Evolutionary conservation across 2,888 invertebrate species (phyloP), one percentile per base, ranked within the genome.

Genomic region (Papilio protenor): DNA sequence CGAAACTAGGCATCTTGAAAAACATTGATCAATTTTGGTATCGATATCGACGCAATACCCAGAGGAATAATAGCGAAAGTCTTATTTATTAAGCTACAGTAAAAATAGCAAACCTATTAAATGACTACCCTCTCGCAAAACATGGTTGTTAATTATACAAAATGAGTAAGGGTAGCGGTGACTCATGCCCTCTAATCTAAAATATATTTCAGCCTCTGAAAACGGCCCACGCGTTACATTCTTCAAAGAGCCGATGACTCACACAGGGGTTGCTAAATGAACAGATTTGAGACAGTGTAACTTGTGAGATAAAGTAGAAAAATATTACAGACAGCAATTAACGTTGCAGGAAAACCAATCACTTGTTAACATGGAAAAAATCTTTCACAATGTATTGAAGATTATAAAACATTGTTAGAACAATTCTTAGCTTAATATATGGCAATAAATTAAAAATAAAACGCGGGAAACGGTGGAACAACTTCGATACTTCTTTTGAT

Each of bases 241-340:
- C 72, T 72, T 80, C 81, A 77, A 81, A 81, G 84, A 79, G 84
- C 85, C 82, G 81, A 69, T 87, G 88, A 89, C 81, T 88, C 89
- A 89, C 79, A n/a, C 77, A 66, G 49, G 47, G 16, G 71, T 61
- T 33, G 40, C 33, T 71, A 64, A 73, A 49, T 76, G 47, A 76
- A 14, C 10, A 23, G 16, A 49, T 40, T 52, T 21, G 40, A 40
- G 40, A 40, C 8, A 40, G 0, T 33, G 33, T 40, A 40, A 71
- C 14, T 49, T 52, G 52, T 12, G 66, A 45, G n/a, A 66, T 66
- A 40, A 21, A 66, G 12, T 45, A 66, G 12, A 11, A 66, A 27
- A 40, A 18, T 64, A 61, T 4, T 27, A 27, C 2, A 3, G 3
- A 23, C 16, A 16, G 61, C 52, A 52, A 52, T 52, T 52, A 52